These are phyloP conservation scores for Euura lappo DNA, from an alignment of 1,140 invertebrate species.

Conservation along the genomic window DNA sequence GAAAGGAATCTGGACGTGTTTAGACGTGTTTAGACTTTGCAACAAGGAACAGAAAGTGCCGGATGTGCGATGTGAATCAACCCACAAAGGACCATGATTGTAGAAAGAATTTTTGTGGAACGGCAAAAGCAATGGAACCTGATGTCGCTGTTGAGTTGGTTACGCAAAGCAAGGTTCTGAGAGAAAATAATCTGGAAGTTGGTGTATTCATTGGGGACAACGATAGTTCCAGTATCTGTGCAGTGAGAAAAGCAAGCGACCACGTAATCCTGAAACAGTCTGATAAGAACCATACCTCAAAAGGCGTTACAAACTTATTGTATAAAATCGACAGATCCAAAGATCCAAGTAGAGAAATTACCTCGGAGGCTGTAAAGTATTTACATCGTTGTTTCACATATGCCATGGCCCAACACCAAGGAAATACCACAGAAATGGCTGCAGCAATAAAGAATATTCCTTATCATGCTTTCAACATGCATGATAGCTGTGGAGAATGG, in stretches of 20 bases:
- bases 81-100: slow-evolving; percentile 20
- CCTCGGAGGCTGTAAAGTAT: slow-evolving; percentile 11
- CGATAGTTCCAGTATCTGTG: slow-evolving; percentile 23
- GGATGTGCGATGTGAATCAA: slow-evolving; percentile 12
- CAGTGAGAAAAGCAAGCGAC: background rate
- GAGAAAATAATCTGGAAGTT: slow-evolving; percentile 18
- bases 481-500: slow-evolving; percentile 20
- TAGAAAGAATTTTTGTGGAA: slow-evolving; percentile 16
- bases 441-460: slow-evolving; percentile 23
- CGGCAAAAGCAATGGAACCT: slow-evolving; percentile 22
- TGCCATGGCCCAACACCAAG: slow-evolving; percentile 18
- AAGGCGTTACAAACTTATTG: background rate
- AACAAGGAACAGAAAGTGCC: slow-evolving; percentile 20
- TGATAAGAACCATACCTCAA: slow-evolving; percentile 18
- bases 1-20: slow-evolving; percentile 10
- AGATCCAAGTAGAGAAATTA: slow-evolving; percentile 12
- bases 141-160: slow-evolving; percentile 8
- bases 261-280: slow-evolving; percentile 15
- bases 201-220: slow-evolving; percentile 29
- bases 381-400: too few species aligned
- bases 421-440: slow-evolving; percentile 11
- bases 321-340: slow-evolving; percentile 18
- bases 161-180: background rate
- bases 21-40: slow-evolving; percentile 16
- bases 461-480: slow-evolving; percentile 23